phyloP scores from a whole-genome alignment of 2,113 vertebrate species.

The Lagopus leucura region DNA sequence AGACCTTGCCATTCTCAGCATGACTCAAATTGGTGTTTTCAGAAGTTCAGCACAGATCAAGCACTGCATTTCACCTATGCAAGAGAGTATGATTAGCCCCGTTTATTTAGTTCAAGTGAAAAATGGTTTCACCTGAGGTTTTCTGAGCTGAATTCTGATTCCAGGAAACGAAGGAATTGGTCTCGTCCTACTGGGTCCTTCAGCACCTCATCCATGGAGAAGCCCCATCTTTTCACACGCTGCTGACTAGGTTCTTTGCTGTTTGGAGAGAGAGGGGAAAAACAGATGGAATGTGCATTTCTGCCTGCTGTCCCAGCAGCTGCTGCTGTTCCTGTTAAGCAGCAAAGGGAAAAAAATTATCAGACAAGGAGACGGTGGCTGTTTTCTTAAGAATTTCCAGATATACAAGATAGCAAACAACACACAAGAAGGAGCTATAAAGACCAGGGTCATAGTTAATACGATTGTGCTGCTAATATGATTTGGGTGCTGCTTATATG shows the following conservation, averaged over 20 bases:
- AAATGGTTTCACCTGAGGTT: conserved; percentile 87
- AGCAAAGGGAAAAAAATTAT: conserved; percentile 17
- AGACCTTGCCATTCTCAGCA: neutral
- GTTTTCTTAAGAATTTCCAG: neutral
- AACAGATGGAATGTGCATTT: conserved; percentile 42
- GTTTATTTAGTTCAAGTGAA: neutral
- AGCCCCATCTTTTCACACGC: conserved; percentile 94
- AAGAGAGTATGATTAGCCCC: neutral
- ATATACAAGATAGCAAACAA: conserved; percentile 16
- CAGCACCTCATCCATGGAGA: conserved; percentile 92
- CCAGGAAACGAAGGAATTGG: conserved; percentile 94
- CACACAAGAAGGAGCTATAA: neutral
- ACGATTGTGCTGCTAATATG: neutral
- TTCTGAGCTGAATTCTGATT: conserved; percentile 98
- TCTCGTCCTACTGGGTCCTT: conserved; percentile 92
- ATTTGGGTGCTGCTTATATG: accelerated
- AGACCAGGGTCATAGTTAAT: neutral
- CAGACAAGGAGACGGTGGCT: neutral
- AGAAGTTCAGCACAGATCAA: neutral
- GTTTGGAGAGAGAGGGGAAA: conserved; percentile 59
- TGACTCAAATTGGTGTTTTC: neutral
- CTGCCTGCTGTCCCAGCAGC: conserved; percentile 3
- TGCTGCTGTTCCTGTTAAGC: conserved; percentile 44
- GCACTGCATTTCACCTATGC: neutral
- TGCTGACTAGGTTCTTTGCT: conserved; percentile 94